Evolutionary conservation across 2,113 vertebrate genomes (phyloP).

Genomic region (Microcebus jonahi): DNA sequence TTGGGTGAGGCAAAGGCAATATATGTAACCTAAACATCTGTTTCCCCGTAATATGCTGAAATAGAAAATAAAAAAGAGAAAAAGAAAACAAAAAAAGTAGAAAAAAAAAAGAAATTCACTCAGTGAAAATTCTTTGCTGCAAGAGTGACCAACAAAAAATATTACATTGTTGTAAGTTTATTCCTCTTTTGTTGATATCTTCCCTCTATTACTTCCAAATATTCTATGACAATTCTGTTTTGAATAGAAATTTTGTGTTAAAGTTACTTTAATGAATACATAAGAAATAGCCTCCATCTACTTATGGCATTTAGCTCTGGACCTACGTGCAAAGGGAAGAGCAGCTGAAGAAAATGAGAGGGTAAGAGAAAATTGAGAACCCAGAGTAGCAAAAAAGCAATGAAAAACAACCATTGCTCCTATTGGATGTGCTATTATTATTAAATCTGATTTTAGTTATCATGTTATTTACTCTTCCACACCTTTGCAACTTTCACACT

Average conservation of each 20-base stretch:
- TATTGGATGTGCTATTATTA: background rate
- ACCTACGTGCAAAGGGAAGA: background rate
- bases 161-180: background rate
- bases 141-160: background rate
- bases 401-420: background rate
- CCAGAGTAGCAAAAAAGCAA: background rate
- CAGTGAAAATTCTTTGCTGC: background rate
- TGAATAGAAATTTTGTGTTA: background rate
- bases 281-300: background rate
- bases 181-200: background rate
- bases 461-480: background rate
- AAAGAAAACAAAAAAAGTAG: background rate
- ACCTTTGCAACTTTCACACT: background rate
- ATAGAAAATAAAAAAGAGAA: too few species aligned
- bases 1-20: too few species aligned
- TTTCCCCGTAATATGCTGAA: too few species aligned
- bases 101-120: background rate
- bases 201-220: background rate
- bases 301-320: background rate
- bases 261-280: background rate
- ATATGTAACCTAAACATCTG: too few species aligned
- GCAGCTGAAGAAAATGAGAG: background rate
- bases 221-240: background rate
- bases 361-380: background rate
- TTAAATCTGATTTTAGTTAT: background rate